phyloP scores from a whole-genome alignment of 2,888 invertebrate genomes.

The Cosmorhoe ocellata region DNA sequence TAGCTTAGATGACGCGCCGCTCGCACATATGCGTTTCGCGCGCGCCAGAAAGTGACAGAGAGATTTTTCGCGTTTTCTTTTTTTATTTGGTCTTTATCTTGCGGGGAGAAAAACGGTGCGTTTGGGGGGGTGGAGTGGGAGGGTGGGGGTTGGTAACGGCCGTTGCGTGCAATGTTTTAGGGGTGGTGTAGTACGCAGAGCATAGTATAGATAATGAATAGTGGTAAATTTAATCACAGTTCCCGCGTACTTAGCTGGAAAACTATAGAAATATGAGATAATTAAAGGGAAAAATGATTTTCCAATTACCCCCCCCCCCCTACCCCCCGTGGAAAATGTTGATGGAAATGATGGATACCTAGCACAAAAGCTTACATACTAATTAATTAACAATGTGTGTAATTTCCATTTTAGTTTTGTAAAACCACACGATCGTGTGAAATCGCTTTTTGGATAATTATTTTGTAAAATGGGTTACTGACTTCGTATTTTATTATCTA shows the following conservation, averaged over 20 bases:
- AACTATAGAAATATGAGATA: constrained; percentile 68
- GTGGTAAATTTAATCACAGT: constrained; percentile 77
- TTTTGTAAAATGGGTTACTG: constrained; percentile 19
- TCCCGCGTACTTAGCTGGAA: constrained; percentile 67
- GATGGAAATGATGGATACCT: constrained; percentile 51
- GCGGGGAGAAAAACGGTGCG: constrained; percentile 76
- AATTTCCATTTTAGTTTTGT: constrained; percentile 36
- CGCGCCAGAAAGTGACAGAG: constrained; percentile 61
- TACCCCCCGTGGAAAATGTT: no score
- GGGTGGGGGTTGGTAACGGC: constrained; percentile 54
- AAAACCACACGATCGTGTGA: constrained; percentile 11
- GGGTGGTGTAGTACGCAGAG: constrained; percentile 54
- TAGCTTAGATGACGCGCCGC: constrained; percentile 72
- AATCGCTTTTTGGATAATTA: constrained; percentile 12
- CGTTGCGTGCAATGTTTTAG: constrained; percentile 78
- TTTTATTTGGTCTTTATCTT: constrained; percentile 82
- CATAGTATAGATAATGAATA: constrained; percentile 74
- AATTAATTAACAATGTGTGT: constrained; percentile 41
- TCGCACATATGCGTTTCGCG: constrained; percentile 51
- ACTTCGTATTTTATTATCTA: constrained; percentile 5
- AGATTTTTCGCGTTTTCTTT: constrained; percentile 81
- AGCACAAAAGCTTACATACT: constrained; percentile 32
- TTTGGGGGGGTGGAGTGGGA: constrained; percentile 53
- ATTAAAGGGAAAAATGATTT: constrained; percentile 73
- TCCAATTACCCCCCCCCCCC: constrained; percentile 57